Conservation (phyloP, 2,113 vertebrate genomes). For the Spea multiplicata region DNA sequence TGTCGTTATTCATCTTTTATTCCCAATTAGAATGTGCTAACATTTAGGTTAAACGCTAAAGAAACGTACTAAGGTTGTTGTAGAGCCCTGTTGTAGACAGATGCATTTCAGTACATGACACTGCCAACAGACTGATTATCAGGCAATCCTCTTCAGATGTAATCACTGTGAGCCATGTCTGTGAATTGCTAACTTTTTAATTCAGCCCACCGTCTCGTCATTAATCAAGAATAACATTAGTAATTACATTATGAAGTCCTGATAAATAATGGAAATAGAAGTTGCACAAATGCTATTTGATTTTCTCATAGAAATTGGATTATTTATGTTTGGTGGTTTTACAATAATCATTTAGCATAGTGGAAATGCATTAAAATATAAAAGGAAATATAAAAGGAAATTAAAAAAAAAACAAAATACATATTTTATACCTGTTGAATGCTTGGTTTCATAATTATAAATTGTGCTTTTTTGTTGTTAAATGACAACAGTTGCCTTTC, state of each 20-base stretch:
- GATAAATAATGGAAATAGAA: slow-evolving; percentile 23
- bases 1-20: slow-evolving; percentile 30
- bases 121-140: slow-evolving; percentile 45
- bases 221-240: slow-evolving; percentile 35
- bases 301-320: not conserved
- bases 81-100: slow-evolving; percentile 40
- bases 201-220: slow-evolving; percentile 30
- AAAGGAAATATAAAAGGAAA: too few species aligned
- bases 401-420: too few species aligned
- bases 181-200: slow-evolving; percentile 49
- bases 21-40: slow-evolving; percentile 23
- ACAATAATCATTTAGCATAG: too few species aligned
- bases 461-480: too few species aligned
- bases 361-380: too few species aligned
- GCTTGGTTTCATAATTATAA: too few species aligned
- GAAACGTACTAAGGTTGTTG: slow-evolving; percentile 26
- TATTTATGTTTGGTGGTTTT: not conserved
- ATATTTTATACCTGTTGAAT: too few species aligned
- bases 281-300: not conserved
- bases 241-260: slow-evolving; percentile 40
- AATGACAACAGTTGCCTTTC: too few species aligned
- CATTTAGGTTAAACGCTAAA: slow-evolving; percentile 34
- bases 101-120: slow-evolving; percentile 34
- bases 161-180: slow-evolving; percentile 42
- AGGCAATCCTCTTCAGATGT: slow-evolving; percentile 45